Evolutionary conservation across 2,888 invertebrate genomes (phyloP).

Genomic region (Apantesis nais): DNA sequence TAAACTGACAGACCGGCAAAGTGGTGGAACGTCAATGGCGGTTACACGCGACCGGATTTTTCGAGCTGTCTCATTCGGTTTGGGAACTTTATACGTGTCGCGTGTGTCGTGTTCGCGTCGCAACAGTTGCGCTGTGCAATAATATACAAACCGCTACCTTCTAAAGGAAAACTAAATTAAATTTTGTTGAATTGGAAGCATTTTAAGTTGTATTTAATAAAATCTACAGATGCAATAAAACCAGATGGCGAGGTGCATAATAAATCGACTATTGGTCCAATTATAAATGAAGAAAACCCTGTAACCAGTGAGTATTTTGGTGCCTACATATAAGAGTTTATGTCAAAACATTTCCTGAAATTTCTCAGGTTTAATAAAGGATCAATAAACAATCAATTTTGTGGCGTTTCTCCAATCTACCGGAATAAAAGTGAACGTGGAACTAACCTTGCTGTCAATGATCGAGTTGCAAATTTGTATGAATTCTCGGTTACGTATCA

Average conservation of each 20-base stretch:
- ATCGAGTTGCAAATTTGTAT: constrained; percentile 31
- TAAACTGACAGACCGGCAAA: constrained; percentile 68
- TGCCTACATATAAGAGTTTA: constrained; percentile 55
- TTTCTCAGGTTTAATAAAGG: constrained; percentile 46
- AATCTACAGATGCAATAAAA: constrained; percentile 80
- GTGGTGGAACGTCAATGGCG: constrained; percentile 67
- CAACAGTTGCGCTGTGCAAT: constrained; percentile 44
- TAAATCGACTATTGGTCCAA: constrained; percentile 74
- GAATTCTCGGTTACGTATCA: constrained; percentile 32
- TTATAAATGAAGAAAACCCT: constrained; percentile 76
- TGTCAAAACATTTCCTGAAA: constrained; percentile 59
- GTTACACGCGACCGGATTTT: constrained; percentile 59
- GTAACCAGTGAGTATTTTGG: constrained; percentile 80
- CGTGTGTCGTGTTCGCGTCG: constrained; percentile 49
- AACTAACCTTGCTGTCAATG: constrained; percentile 40
- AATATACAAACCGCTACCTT: constrained; percentile 38
- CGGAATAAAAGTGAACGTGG: constrained; percentile 65
- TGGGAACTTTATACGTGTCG: constrained; percentile 62
- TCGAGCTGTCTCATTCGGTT: constrained; percentile 62
- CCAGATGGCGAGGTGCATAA: constrained; percentile 78
- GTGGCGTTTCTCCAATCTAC: constrained; percentile 60
- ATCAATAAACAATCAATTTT: constrained; percentile 56
- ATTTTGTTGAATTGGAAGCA: constrained; percentile 47
- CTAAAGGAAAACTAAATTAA: constrained; percentile 46
- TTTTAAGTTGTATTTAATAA: constrained; percentile 74